Evolutionary conservation across 2,113 vertebrate genomes (phyloP).

Genomic region (Austrofundulus limnaeus): DNA sequence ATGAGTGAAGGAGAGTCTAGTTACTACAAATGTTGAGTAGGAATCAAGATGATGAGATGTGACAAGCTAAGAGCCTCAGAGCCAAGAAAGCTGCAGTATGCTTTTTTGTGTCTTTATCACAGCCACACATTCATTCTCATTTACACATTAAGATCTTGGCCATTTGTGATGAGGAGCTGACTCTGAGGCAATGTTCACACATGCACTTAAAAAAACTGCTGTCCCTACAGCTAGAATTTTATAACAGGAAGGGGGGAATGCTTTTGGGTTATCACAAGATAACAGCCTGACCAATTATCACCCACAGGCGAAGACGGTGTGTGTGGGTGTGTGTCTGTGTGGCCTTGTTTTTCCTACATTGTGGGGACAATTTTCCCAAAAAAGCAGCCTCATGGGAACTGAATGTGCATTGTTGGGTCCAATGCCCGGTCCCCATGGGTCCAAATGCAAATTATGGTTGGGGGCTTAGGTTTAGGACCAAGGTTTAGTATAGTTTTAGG

Average conservation of each 20-base stretch:
- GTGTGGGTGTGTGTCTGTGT: too few relatives aligned
- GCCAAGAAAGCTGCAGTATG: conserved; percentile 24
- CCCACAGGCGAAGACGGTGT: too few relatives aligned
- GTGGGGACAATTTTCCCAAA: too few relatives aligned
- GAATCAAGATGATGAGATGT: conserved; percentile 61
- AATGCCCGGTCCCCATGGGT: too few relatives aligned
- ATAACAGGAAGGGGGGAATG: conserved; percentile 10
- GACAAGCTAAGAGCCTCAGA: conserved; percentile 59
- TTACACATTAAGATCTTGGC: conserved; percentile 26
- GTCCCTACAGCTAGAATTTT: conserved; percentile 28
- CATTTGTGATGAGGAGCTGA: conserved; percentile 25
- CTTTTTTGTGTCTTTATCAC: conserved; percentile 9
- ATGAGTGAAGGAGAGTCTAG: conserved; percentile 33
- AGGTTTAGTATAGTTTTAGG: too few relatives aligned
- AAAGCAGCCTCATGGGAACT: too few relatives aligned
- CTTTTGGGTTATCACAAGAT: not conserved
- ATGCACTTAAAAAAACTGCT: conserved; percentile 38
- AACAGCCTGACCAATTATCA: conserved; percentile 18
- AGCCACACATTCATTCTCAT: not conserved
- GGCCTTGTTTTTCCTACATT: too few relatives aligned
- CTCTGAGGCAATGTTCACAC: conserved; percentile 40
- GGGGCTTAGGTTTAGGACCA: too few relatives aligned
- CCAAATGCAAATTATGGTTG: too few relatives aligned
- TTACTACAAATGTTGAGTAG: conserved; percentile 49
- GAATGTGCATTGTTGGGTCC: too few relatives aligned